Evolutionary conservation across 2,888 invertebrate genomes (phyloP).

Genomic region (Diadegma fenestrale): DNA sequence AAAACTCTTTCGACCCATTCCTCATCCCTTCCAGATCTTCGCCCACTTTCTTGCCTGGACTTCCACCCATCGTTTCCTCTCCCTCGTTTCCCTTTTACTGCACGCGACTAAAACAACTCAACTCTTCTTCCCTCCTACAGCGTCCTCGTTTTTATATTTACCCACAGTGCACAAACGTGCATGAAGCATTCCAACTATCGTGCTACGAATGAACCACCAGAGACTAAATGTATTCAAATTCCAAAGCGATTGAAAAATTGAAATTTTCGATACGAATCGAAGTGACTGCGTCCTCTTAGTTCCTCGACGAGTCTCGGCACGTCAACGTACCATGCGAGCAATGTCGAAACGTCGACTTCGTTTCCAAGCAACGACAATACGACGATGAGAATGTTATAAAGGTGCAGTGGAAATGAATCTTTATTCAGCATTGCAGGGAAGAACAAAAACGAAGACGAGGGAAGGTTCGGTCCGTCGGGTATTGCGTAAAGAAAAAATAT

Average conservation of each 20-base stretch:
- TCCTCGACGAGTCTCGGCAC: neutral
- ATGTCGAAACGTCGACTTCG: neutral
- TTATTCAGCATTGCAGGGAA: neutral
- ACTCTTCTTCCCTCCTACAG: constrained; percentile 25
- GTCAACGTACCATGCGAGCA: neutral
- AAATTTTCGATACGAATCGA: neutral
- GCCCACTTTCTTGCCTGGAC: constrained; percentile 33
- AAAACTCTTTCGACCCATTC: constrained; percentile 55
- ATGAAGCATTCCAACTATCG: neutral
- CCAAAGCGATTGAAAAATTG: neutral
- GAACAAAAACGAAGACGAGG: too few relatives aligned
- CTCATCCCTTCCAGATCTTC: constrained; percentile 24
- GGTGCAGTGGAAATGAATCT: neutral
- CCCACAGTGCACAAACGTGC: too few relatives aligned
- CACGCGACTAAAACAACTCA: constrained; percentile 39
- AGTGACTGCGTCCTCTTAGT: neutral
- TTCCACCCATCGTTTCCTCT: constrained; percentile 37
- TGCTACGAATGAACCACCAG: neutral
- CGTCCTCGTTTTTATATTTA: neutral
- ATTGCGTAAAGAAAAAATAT: neutral
- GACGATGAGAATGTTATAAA: neutral
- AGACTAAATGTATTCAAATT: constrained; percentile 6
- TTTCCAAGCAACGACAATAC: neutral
- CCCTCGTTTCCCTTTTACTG: constrained; percentile 3
- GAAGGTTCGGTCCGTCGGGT: neutral